phyloP scores from a whole-genome alignment of 92 coral and sea anemone species.

The Paragorgia papillata region DNA sequence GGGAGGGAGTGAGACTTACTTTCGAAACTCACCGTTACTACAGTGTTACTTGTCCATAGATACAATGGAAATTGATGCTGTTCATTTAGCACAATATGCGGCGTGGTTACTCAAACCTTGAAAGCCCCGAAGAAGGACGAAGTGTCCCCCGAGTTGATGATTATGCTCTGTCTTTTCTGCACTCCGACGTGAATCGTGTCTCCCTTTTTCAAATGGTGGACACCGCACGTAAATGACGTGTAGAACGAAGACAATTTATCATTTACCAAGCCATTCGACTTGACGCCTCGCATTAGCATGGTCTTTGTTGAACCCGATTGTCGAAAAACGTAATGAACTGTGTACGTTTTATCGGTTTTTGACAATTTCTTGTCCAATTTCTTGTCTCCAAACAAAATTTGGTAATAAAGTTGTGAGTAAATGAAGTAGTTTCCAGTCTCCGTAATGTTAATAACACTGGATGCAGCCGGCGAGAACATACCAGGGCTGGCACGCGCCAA shows the following conservation, averaged over 20 bases:
- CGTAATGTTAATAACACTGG: constrained; percentile 7
- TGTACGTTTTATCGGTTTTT: not conserved
- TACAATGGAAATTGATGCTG: constrained; percentile 43
- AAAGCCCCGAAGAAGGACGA: constrained; percentile 37
- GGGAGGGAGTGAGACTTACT: not conserved
- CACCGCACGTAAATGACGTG: constrained; percentile 45
- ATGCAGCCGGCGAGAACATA: constrained; percentile 1
- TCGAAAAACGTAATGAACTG: constrained; percentile 26
- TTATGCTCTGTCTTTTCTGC: constrained; percentile 21
- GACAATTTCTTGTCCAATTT: not conserved
- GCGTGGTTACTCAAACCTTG: constrained; percentile 11
- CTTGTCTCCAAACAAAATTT: not conserved
- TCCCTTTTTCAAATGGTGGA: constrained; percentile 36
- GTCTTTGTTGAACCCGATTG: constrained; percentile 28
- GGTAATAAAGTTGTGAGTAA: constrained; percentile 31
- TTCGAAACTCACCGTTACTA: constrained; percentile 26
- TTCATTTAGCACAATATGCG: constrained; percentile 5
- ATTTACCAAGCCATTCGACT: constrained; percentile 23
- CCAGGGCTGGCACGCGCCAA: constrained; percentile 15
- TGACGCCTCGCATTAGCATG: constrained; percentile 22
- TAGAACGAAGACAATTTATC: not conserved
- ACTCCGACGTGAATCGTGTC: constrained; percentile 31
- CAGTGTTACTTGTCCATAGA: constrained; percentile 42
- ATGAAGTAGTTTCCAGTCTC: constrained; percentile 30
- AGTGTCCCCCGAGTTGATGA: constrained; percentile 23